Evolutionary conservation across 1,140 invertebrate species (phyloP).

Genomic region (Habropoda laboriosa): DNA sequence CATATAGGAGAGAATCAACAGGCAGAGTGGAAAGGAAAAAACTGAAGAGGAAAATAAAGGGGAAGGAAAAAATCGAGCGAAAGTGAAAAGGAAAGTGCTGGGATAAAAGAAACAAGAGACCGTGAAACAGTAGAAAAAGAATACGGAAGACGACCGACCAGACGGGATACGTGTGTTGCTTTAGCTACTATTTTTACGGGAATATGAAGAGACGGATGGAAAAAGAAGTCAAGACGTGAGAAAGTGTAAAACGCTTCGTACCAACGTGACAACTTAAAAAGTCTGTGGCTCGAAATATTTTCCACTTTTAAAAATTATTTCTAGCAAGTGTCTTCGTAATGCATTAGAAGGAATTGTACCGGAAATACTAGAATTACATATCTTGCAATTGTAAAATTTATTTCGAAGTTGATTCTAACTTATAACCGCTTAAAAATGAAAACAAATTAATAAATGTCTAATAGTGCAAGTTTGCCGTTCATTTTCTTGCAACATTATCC

Average conservation of each 20-base stretch:
- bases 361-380: no score
- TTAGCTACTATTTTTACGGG: neutral
- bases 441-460: no score
- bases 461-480: no score
- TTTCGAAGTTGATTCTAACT: no score
- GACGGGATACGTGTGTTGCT: neutral
- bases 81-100: conserved; percentile 41
- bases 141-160: neutral
- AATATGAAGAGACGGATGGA: neutral
- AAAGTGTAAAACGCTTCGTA: neutral
- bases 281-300: no score
- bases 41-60: neutral
- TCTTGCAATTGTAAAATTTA: no score
- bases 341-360: no score
- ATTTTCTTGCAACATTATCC: no score
- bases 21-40: conserved; percentile 3
- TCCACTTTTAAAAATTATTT: no score
- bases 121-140: conserved; percentile 25
- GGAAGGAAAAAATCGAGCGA: conserved; percentile 35
- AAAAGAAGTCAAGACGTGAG: neutral
- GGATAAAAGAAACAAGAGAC: conserved; percentile 8
- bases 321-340: no score
- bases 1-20: conserved; percentile 25
- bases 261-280: no score
- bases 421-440: no score